Conservation (phyloP, 2,888 invertebrate genomes). For the Dastarcus helophoroides region DNA sequence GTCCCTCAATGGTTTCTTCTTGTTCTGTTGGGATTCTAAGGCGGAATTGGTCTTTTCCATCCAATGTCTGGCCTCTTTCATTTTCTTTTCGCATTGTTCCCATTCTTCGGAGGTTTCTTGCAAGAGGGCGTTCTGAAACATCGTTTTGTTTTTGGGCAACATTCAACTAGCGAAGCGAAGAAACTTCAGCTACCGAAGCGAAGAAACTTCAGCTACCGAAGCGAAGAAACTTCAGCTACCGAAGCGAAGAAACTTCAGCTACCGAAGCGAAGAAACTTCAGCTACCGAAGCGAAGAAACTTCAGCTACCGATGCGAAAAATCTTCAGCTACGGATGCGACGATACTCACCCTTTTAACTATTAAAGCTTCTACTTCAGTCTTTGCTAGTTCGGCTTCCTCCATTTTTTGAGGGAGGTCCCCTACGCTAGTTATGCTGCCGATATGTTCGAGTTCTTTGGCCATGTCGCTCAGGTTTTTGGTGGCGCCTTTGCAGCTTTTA, state of each 20-base stretch:
- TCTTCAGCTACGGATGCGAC: background rate
- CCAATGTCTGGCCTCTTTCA: constrained; percentile 82
- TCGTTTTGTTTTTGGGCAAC: too few species aligned
- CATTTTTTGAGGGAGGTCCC: constrained; percentile 74
- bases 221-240: too few species aligned
- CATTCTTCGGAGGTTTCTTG: constrained; percentile 91
- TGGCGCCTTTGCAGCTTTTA: constrained; percentile 78
- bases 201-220: too few species aligned
- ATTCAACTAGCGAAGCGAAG: too few species aligned
- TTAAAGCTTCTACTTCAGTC: constrained; percentile 69
- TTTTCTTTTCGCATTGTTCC: constrained; percentile 90
- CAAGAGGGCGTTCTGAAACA: constrained; percentile 66
- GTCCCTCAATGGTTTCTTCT: constrained; percentile 79
- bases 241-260: too few species aligned
- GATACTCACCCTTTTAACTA: constrained; percentile 68
- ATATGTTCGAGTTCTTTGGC: constrained; percentile 79
- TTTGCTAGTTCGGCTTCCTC: constrained; percentile 80
- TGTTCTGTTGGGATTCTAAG: constrained; percentile 69
- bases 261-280: too few species aligned
- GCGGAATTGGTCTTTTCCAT: constrained; percentile 72
- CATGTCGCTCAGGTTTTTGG: constrained; percentile 85
- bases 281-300: too few species aligned
- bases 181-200: too few species aligned
- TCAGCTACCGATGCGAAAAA: too few species aligned
- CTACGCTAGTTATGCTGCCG: constrained; percentile 70